phyloP scores from a whole-genome alignment of 2,113 vertebrate genomes.

The Megaceryle maxima region DNA sequence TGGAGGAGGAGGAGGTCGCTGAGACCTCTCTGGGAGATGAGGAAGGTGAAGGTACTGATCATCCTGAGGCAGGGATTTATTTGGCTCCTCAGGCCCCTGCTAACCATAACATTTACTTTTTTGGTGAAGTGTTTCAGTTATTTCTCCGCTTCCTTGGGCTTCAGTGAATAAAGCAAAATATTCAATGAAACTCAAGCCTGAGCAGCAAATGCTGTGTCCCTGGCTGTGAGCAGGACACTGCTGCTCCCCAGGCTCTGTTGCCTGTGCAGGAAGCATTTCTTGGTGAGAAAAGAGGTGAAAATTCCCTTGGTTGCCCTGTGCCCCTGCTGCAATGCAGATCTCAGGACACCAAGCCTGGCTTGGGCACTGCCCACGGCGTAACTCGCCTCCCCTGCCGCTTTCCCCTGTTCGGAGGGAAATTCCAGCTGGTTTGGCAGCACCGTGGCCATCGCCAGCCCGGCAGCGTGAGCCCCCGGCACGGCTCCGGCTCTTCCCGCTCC shows the following conservation, averaged over 20 bases:
- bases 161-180: neutral
- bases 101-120: neutral
- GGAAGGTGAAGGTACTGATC: neutral
- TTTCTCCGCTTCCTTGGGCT: neutral
- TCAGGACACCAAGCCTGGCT: neutral
- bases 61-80: neutral
- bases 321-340: neutral
- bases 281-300: neutral
- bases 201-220: neutral
- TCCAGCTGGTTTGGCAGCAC: neutral
- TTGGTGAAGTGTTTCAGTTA: neutral
- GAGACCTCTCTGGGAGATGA: neutral
- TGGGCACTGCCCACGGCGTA: fast-evolving
- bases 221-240: neutral
- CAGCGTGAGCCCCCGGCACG: fast-evolving
- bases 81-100: neutral
- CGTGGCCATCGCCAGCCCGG: neutral
- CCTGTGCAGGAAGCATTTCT: neutral
- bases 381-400: neutral
- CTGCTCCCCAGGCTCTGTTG: neutral
- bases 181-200: neutral
- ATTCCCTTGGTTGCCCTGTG: neutral
- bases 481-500: neutral
- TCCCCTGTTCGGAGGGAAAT: neutral
- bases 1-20: neutral